phyloP scores from a whole-genome alignment of 2,888 invertebrate species.

The Caenorhabditis becei region DNA sequence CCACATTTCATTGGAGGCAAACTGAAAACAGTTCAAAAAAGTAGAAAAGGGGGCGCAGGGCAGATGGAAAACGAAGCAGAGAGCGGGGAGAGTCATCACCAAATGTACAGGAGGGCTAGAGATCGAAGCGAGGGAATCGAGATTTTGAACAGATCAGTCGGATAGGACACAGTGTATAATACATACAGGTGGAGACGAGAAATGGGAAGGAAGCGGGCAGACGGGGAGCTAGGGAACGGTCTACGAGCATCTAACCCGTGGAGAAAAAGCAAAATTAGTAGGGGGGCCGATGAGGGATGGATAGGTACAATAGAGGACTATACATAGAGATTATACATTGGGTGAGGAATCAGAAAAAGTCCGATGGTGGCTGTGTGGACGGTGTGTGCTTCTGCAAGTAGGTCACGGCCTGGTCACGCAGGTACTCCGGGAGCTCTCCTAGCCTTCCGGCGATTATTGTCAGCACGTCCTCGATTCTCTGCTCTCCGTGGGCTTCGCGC shows the following conservation, averaged over 20 bases:
- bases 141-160: conserved; percentile 40
- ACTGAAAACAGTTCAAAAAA: conserved; percentile 25
- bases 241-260: conserved; percentile 50
- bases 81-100: conserved; percentile 7
- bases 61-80: not conserved
- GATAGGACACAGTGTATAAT: conserved; percentile 28
- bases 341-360: conserved; percentile 7
- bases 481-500: conserved; percentile 48
- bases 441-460: conserved; percentile 22
- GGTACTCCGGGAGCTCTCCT: conserved; percentile 23
- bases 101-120: conserved; percentile 38
- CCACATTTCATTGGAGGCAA: not conserved
- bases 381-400: conserved; percentile 54
- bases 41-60: not conserved
- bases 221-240: conserved; percentile 1
- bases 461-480: conserved; percentile 29
- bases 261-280: conserved; percentile 7
- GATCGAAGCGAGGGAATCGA: conserved; percentile 39
- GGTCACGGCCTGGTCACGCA: conserved; percentile 40
- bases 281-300: not conserved
- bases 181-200: conserved; percentile 14
- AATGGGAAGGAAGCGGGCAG: conserved; percentile 6
- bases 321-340: conserved; percentile 9
- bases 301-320: conserved; percentile 16
- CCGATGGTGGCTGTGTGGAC: conserved; percentile 39